A percentile compares a stretch with the other conserved stretches of the same genome.
These are phyloP conservation scores for Stercorarius parasiticus DNA, from an alignment of 2,113 vertebrate genomes.

Conservation along the genomic window DNA sequence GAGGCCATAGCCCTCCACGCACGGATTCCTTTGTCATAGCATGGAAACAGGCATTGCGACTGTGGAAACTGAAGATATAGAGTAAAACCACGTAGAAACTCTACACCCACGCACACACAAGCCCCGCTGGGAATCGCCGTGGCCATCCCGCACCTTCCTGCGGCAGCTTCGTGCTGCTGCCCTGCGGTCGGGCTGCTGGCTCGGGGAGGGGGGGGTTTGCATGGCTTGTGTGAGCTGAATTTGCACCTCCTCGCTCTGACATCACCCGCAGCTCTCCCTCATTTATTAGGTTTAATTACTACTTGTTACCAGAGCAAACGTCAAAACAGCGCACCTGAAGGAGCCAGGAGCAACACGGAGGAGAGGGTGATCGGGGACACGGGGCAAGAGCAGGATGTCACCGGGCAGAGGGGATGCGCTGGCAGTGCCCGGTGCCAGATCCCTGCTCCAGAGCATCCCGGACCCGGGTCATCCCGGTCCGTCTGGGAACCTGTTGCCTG, in stretches of 20 bases:
- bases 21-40: background rate
- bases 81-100: background rate
- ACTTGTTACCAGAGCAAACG: background rate
- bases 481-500: background rate
- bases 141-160: background rate
- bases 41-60: background rate
- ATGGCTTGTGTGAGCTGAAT: background rate
- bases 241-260: background rate
- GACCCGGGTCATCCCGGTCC: rapidly evolving
- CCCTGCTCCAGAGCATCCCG: background rate
- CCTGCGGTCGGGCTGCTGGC: rapidly evolving
- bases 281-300: background rate
- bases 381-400: background rate
- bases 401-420: background rate
- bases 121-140: rapidly evolving
- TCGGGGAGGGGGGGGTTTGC: background rate
- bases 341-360: background rate
- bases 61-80: background rate
- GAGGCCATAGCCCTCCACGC: rapidly evolving
- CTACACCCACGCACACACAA: rapidly evolving
- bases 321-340: background rate
- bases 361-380: rapidly evolving
- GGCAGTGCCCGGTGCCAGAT: background rate
- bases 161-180: rapidly evolving
- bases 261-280: background rate